Percentiles rank a stretch among this genome's conserved stretches.
Evolutionary conservation across 2,888 invertebrate species (phyloP).

Genomic region (Andrena haemorrhoa): DNA sequence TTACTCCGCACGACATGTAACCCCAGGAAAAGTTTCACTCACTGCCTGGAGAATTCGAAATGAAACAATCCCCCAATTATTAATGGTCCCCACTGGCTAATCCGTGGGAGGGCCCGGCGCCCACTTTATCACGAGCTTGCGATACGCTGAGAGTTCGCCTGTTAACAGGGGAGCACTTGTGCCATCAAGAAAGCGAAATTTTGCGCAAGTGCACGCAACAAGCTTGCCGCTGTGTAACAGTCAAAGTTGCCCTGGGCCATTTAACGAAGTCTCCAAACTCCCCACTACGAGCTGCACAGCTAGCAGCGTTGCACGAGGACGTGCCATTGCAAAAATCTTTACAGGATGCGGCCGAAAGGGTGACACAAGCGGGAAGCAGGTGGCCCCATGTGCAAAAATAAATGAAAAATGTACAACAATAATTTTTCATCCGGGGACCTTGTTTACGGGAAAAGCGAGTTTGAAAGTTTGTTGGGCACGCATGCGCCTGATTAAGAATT

Average conservation of each 20-base stretch:
- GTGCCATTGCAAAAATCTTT: conserved; percentile 26
- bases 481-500: too few species aligned
- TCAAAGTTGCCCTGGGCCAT: conserved; percentile 59
- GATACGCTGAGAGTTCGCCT: neutral
- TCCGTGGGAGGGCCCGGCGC: neutral
- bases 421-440: too few species aligned
- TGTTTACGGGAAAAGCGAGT: too few species aligned
- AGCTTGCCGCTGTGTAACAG: conserved; percentile 51
- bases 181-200: conserved; percentile 66
- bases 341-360: conserved; percentile 56
- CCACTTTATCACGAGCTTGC: conserved; percentile 14
- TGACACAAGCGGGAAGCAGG: too few species aligned
- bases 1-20: neutral
- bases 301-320: conserved; percentile 18
- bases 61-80: conserved; percentile 6
- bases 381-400: too few species aligned
- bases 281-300: conserved; percentile 48
- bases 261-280: conserved; percentile 69
- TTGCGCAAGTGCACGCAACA: conserved; percentile 58
- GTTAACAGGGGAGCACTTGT: neutral
- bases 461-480: too few species aligned
- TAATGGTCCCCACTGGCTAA: neutral
- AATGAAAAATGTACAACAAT: too few species aligned
- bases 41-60: neutral
- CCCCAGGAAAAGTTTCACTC: neutral